phyloP scores from a whole-genome alignment of 2,797 vertebrate genomes.

The Sebastes trivittatus region DNA sequence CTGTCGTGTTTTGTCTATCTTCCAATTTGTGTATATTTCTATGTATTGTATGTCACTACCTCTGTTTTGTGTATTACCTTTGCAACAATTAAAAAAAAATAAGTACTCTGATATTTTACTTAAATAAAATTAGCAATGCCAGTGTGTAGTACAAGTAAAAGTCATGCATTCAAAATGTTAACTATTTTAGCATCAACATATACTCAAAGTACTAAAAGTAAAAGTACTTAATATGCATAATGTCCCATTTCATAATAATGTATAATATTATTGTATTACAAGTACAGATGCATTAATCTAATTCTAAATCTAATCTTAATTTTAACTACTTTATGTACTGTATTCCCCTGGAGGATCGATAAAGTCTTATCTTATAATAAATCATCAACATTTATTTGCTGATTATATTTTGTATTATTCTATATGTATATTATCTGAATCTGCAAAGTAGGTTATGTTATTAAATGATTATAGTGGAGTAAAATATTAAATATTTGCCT shows the following conservation, averaged over 20 bases:
- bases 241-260: neutral
- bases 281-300: neutral
- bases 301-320: neutral
- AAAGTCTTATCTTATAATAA: neutral
- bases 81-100: neutral
- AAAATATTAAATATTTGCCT: neutral
- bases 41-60: neutral
- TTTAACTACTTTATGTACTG: neutral
- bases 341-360: neutral
- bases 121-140: neutral
- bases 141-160: neutral
- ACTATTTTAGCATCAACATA: neutral
- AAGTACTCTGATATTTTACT: neutral
- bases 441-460: no score
- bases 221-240: neutral
- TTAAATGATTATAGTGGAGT: no score
- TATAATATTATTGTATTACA: neutral
- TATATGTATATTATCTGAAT: no score
- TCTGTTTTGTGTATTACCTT: neutral
- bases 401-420: no score
- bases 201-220: neutral
- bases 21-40: neutral
- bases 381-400: neutral
- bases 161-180: neutral
- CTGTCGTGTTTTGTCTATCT: neutral